Percentiles rank a stretch among this genome's conserved stretches.
Evolutionary conservation across 2,888 invertebrate species (phyloP).

Genomic region (Ichneumoninae sp.): DNA sequence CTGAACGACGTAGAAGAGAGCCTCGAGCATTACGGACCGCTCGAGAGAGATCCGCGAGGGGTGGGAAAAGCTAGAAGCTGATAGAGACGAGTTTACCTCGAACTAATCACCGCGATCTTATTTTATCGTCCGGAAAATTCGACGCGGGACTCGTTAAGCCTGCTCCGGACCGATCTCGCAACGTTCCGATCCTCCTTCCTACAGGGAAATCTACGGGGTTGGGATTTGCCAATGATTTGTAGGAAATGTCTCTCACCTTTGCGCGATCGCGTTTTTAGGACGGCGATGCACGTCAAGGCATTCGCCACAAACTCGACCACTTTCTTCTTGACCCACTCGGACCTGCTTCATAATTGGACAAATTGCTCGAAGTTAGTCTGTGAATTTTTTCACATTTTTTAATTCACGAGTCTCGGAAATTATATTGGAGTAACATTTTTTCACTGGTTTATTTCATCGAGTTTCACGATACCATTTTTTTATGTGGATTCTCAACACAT

Average conservation of each 20-base stretch:
- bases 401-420: too few relatives aligned
- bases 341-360: too few relatives aligned
- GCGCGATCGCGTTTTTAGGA: neutral
- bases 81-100: constrained; percentile 57
- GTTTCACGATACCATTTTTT: too few relatives aligned
- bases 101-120: constrained; percentile 74
- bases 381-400: too few relatives aligned
- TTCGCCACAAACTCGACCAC: neutral
- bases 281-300: too few relatives aligned
- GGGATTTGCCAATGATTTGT: constrained; percentile 6
- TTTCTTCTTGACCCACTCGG: constrained; percentile 1
- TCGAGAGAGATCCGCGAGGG: neutral
- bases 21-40: neutral
- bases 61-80: constrained; percentile 2
- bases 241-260: neutral
- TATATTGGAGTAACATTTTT: too few relatives aligned
- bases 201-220: constrained; percentile 10
- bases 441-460: too few relatives aligned
- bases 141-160: constrained; percentile 61
- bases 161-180: constrained; percentile 38
- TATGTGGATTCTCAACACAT: too few relatives aligned
- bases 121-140: constrained; percentile 73
- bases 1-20: neutral
- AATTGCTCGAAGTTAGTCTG: too few relatives aligned
- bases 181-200: constrained; percentile 42